A percentile compares a stretch with the other conserved stretches of the same genome.
These are phyloP conservation scores for Blennius ocellaris DNA, from an alignment of 2,113 vertebrate species.

Conservation along the genomic window DNA sequence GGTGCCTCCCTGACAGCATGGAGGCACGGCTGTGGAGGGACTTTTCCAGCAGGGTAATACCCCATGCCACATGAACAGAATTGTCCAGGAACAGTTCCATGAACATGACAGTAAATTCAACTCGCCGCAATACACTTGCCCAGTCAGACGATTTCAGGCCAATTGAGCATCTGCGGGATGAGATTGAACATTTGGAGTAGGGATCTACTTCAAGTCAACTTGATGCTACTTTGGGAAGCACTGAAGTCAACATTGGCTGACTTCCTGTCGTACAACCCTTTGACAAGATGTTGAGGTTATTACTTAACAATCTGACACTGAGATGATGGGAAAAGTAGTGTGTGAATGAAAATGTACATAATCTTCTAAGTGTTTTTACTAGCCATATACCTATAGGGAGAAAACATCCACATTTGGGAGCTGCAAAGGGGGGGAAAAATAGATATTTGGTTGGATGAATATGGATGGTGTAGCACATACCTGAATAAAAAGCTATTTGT, in stretches of 20 bases:
- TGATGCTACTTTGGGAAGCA: conserved; percentile 52
- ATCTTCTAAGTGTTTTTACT: conserved; percentile 5
- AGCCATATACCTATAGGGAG: too few relatives aligned
- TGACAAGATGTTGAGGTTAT: conserved; percentile 48
- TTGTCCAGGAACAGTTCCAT: conserved; percentile 52
- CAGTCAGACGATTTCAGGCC: conserved; percentile 65
- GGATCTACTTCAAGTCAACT: conserved; percentile 58
- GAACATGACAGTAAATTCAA: conserved; percentile 63
- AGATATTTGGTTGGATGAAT: too few relatives aligned
- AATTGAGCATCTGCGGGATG: conserved; percentile 65
- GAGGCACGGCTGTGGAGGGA: conserved; percentile 33
- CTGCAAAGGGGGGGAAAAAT: too few relatives aligned
- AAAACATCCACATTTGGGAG: too few relatives aligned
- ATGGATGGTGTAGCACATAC: too few relatives aligned
- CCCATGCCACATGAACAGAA: conserved; percentile 49
- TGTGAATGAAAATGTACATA: conserved; percentile 10
- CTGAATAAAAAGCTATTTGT: too few relatives aligned
- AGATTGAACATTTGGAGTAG: conserved; percentile 56
- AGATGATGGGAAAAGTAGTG: conserved; percentile 11
- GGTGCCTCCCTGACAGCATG: conserved; percentile 54
- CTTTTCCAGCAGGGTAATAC: conserved; percentile 57
- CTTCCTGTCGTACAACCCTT: conserved; percentile 34
- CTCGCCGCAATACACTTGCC: conserved; percentile 38
- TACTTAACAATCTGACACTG: conserved; percentile 45
- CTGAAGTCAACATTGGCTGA: conserved; percentile 56